Conservation (phyloP, 2,888 invertebrate genomes). For the Scaptomyza flava region DNA sequence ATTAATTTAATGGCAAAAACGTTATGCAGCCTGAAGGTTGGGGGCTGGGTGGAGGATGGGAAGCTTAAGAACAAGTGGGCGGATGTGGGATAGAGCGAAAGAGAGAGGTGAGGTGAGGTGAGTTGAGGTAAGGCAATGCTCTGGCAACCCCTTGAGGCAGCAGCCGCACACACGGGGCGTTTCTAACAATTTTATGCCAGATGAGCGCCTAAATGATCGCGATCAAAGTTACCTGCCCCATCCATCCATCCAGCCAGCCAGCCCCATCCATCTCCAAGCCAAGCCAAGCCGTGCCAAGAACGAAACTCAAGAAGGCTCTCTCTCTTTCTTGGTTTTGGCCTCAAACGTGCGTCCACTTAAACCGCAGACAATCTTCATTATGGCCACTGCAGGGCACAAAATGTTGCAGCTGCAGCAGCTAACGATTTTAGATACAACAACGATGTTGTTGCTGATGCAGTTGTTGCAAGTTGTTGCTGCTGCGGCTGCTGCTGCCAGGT, state of each 20-base stretch:
- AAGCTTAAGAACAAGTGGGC: background rate
- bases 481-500: slow-evolving; percentile 55
- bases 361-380: slow-evolving; percentile 82
- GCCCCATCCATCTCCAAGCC: slow-evolving; percentile 41
- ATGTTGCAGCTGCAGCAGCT: slow-evolving; percentile 49
- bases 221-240: slow-evolving; percentile 61
- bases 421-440: slow-evolving; percentile 49
- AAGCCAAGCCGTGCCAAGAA: slow-evolving; percentile 8
- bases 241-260: slow-evolving; percentile 20
- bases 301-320: background rate
- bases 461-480: slow-evolving; percentile 15
- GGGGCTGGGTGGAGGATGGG: background rate
- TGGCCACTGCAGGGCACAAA: slow-evolving; percentile 69
- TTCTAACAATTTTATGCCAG: slow-evolving; percentile 82
- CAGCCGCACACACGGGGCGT: slow-evolving; percentile 71
- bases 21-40: slow-evolving; percentile 52
- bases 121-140: background rate
- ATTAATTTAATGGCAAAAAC: slow-evolving; percentile 83
- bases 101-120: background rate
- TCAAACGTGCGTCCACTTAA: slow-evolving; percentile 78
- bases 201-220: slow-evolving; percentile 79
- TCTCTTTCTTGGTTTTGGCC: background rate
- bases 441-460: slow-evolving; percentile 31
- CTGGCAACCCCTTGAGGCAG: slow-evolving; percentile 26
- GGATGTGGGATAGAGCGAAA: background rate